Conservation (phyloP, 2,888 invertebrate species). For the Tenthredo livida region DNA sequence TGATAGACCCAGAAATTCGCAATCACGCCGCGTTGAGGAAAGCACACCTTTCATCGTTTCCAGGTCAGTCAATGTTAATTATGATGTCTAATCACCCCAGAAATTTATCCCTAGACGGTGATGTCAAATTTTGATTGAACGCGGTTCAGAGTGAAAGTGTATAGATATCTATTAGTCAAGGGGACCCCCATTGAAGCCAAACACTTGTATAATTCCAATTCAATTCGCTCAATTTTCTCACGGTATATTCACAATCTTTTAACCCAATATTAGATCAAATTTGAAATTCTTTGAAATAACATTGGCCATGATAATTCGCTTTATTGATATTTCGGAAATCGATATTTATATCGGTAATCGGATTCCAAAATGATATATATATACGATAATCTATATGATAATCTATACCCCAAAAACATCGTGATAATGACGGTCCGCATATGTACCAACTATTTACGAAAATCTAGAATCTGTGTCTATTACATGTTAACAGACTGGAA, state of each 20-base stretch:
- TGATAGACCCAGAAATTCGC: constrained; percentile 34
- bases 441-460: not conserved
- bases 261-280: too few species aligned
- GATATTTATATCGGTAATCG: too few species aligned
- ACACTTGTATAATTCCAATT: too few species aligned
- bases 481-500: constrained; percentile 34
- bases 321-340: too few species aligned
- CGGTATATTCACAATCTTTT: too few species aligned
- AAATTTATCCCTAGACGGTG: not conserved
- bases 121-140: not conserved
- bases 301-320: too few species aligned
- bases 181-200: not conserved
- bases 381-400: not conserved
- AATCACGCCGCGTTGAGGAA: constrained; percentile 37
- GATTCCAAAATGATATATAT: too few species aligned
- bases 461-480: not conserved
- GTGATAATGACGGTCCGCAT: not conserved
- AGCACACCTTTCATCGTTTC: constrained; percentile 42
- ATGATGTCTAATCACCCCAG: not conserved
- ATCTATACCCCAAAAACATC: not conserved
- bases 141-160: not conserved
- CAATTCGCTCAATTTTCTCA: not conserved
- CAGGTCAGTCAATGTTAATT: constrained; percentile 27
- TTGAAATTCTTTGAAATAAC: too few species aligned
- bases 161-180: not conserved